Evolutionary conservation across 2,797 vertebrate species (phyloP).

Genomic region (Sebastes kiyomatsui): DNA sequence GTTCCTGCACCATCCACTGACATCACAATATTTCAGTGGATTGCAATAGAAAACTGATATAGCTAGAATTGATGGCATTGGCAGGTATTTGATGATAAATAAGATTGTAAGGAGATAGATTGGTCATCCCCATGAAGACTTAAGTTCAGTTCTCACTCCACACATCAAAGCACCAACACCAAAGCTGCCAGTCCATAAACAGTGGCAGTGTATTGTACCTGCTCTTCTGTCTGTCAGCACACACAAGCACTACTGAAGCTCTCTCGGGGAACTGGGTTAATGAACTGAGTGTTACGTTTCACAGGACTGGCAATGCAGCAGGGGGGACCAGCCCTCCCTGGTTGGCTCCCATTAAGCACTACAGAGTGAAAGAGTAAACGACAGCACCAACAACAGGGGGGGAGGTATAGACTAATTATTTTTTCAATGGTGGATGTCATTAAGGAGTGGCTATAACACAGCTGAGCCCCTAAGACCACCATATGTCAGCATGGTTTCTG

Average conservation of each 20-base stretch:
- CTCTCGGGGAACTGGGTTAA: slow-evolving; percentile 46
- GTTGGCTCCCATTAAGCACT: slow-evolving; percentile 47
- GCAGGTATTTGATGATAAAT: not conserved
- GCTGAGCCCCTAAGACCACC: slow-evolving; percentile 61
- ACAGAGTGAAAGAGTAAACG: slow-evolving; percentile 43
- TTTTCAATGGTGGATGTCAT: slow-evolving; percentile 57
- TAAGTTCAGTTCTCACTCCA: not conserved
- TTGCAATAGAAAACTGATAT: not conserved
- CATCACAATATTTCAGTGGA: not conserved
- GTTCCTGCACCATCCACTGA: not conserved
- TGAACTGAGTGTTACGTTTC: slow-evolving; percentile 69
- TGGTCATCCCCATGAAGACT: not conserved
- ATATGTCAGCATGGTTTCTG: slow-evolving; percentile 50
- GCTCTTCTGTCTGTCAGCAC: slow-evolving; percentile 23
- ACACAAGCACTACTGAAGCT: not conserved
- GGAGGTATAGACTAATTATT: slow-evolving; percentile 57
- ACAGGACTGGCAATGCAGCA: slow-evolving; percentile 20
- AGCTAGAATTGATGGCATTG: not conserved
- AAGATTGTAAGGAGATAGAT: not conserved
- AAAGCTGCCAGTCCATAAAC: slow-evolving; percentile 15
- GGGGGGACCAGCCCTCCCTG: slow-evolving; percentile 21
- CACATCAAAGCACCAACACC: not conserved
- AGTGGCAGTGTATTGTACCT: slow-evolving; percentile 22
- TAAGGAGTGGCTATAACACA: slow-evolving; percentile 53
- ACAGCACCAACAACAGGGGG: slow-evolving; percentile 37